These are phyloP conservation scores for Prosopocoilus inquinatus DNA, from an alignment of 2,888 invertebrate genomes.

Conservation along the genomic window DNA sequence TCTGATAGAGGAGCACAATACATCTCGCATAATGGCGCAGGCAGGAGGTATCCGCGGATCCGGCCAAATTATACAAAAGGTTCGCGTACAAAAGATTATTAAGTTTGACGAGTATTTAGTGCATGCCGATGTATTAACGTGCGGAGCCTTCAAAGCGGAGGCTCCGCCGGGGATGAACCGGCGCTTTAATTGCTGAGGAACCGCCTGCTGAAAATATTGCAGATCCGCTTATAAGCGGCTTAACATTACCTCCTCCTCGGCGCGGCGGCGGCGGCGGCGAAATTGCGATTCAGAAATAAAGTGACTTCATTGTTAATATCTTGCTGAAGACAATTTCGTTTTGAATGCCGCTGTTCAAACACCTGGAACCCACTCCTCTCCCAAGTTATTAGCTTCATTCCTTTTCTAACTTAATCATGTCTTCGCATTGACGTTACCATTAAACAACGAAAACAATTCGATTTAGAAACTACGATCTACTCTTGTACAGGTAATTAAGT, in stretches of 20 bases:
- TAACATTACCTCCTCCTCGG: slow-evolving; percentile 35
- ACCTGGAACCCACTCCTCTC: slow-evolving; percentile 31
- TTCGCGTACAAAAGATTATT: slow-evolving; percentile 51
- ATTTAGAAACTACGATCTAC: too few relatives aligned
- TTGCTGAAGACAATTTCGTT: slow-evolving; percentile 42
- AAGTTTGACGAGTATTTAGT: slow-evolving; percentile 49
- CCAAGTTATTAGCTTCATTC: slow-evolving; percentile 34
- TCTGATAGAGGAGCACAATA: slow-evolving; percentile 5
- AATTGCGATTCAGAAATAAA: slow-evolving; percentile 45
- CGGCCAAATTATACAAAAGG: slow-evolving; percentile 42
- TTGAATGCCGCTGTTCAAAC: slow-evolving; percentile 38
- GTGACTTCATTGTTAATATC: slow-evolving; percentile 46
- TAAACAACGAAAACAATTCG: too few relatives aligned
- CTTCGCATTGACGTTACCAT: slow-evolving; percentile 5
- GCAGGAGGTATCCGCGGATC: slow-evolving; percentile 23
- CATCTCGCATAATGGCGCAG: background rate
- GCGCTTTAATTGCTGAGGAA: slow-evolving; percentile 39
- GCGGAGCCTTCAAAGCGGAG: slow-evolving; percentile 33
- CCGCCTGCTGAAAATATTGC: slow-evolving; percentile 36
- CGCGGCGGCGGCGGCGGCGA: too few relatives aligned
- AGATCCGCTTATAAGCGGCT: slow-evolving; percentile 39
- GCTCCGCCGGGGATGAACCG: slow-evolving; percentile 33
- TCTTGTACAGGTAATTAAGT: too few relatives aligned
- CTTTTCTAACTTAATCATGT: slow-evolving; percentile 31
- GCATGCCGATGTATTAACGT: slow-evolving; percentile 39